Base-by-base conservation (phyloP, 2,888 invertebrate genomes). In the Phyllotreta cruciferae region DNA sequence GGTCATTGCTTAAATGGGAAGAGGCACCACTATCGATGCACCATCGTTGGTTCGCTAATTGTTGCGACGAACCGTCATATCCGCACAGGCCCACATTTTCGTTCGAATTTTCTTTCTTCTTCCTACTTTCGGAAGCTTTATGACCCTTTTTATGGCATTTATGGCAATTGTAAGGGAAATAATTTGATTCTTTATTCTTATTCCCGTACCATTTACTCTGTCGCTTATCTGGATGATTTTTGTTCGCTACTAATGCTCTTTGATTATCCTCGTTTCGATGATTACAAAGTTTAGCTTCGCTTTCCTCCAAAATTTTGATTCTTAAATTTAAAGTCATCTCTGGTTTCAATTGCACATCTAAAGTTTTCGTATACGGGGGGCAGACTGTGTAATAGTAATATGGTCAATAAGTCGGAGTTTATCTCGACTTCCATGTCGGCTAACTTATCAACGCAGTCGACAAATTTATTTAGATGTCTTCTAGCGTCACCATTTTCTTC, bases 381-480 rank as follows among this genome's bases (percentile, higher is more conserved):
- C 5, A 79, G 57, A 64, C 76, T 78, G 50, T 78, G 77, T 10
- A 79, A 50, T 9, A 79, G 45, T 62, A 78, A 70, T n/a, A 79
- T 77, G 2, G 75, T 64, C n/a, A 78, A 60, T n/a, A 78, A 56
- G 10, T 79, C 77, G 7, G 68, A 60, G 53, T 76, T 72, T 9
- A 79, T 70, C 7, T 68, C 57, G 3, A 78, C 75, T n/a, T n/a
- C n/a, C n/a, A n/a, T n/a, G n/a, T n/a, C n/a, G n/a, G n/a, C n/a
- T n/a, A n/a, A n/a, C n/a, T n/a, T n/a, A n/a, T n/a, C 76, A 9
- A 80, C 75, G 3, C 72, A 65, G 13, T 78, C 77, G 50, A 79
- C 77, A 60, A 80, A 79, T 6, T 69, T 71, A 24, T 71, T 71
- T 1, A 79, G 52, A 63, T 80, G 79, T 13, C 47, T 73, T 10